phyloP scores from a whole-genome alignment of 2,888 invertebrate genomes.

The Euplagia quadripunctaria region DNA sequence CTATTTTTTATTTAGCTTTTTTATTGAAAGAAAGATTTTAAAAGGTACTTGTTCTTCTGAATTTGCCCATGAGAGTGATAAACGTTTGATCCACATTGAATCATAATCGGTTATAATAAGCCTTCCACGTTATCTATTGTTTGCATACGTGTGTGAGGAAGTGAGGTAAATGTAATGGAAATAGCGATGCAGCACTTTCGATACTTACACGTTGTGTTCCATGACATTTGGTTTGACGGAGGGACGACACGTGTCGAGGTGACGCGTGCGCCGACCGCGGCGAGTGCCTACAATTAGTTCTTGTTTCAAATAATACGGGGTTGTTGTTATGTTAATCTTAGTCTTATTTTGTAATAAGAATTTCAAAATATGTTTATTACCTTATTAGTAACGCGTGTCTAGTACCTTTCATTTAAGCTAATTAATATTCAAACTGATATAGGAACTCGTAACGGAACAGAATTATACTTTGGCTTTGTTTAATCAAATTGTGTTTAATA shows the following conservation, averaged over 20 bases:
- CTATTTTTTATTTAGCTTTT: constrained; percentile 31
- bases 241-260: constrained; percentile 6
- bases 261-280: constrained; percentile 10
- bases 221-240: constrained; percentile 48
- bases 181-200: constrained; percentile 63
- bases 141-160: constrained; percentile 62
- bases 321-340: constrained; percentile 85
- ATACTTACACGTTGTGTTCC: constrained; percentile 63
- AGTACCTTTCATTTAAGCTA: constrained; percentile 79
- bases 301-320: constrained; percentile 78
- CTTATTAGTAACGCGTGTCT: constrained; percentile 77
- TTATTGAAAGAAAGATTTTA: constrained; percentile 21
- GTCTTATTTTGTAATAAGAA: constrained; percentile 79
- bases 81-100: constrained; percentile 51
- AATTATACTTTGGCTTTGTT: constrained; percentile 83
- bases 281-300: constrained; percentile 53
- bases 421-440: constrained; percentile 77
- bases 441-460: constrained; percentile 77
- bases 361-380: constrained; percentile 76
- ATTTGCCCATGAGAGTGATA: constrained; percentile 25
- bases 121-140: constrained; percentile 64
- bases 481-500: constrained; percentile 85
- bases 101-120: constrained; percentile 47
- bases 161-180: constrained; percentile 52
- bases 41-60: constrained; percentile 10